Base-by-base conservation (phyloP, 1,140 invertebrate species). In the Tyrophagus putrescentiae region DNA sequence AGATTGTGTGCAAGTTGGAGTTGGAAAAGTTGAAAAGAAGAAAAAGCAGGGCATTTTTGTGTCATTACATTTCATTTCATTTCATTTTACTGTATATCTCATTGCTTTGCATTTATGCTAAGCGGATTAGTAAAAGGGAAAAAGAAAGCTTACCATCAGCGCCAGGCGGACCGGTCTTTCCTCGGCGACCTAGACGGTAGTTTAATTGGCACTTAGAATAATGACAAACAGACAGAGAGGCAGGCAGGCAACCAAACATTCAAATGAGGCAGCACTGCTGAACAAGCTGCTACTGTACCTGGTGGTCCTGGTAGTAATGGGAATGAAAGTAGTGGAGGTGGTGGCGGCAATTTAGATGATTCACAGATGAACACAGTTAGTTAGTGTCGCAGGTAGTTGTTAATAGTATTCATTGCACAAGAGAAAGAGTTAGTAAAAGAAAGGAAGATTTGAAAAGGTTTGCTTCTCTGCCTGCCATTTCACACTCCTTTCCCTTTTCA, bases 131-230 rank as follows among this genome's bases (percentile, higher is more conserved):
- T 16, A 52, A 52, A 52, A n/a, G n/a, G n/a, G n/a, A n/a, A n/a
- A n/a, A n/a, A n/a, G n/a, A n/a, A n/a, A 52, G 27, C 52, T 54
- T 54, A 54, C 52, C 52, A 54, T 54, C 52, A 13, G n/a, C 11
- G 25, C 52, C 52, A 27, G 52, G 52, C n/a, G 52, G 25, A 25
- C 52, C 52, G n/a, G 7, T 13, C 39, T 54, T 54, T n/a, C 52
- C 52, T 13, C 25, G 16, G 3, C 13, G 3, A 54, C 52, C 52
- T 54, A 33, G n/a, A n/a, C n/a, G n/a, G n/a, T n/a, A n/a, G 2
- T 31, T 16, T 7, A 27, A 9, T 53, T n/a, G n/a, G n/a, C 45
- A 48, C 45, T 6, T 48, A 7, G 18, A 48, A 5, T 42, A 23
- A 5, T 42, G 41, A 42, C 25, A 42, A 1, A 42, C 3, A 42